phyloP scores from a whole-genome alignment of 2,113 vertebrate species.

The Desmodus rotundus region DNA sequence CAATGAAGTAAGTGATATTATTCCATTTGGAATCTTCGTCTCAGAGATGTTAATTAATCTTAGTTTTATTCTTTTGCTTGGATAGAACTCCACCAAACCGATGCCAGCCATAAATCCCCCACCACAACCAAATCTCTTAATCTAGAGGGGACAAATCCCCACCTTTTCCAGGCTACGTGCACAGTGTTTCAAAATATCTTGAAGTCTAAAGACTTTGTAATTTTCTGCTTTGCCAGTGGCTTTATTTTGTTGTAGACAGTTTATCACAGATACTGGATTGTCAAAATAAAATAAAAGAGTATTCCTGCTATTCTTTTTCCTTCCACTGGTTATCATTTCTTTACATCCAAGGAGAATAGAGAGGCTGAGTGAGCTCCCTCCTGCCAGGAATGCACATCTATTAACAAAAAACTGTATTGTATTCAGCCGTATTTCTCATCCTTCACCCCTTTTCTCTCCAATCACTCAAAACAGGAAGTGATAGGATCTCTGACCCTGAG shows the following conservation, averaged over 20 bases:
- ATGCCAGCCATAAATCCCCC: neutral
- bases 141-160: neutral
- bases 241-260: neutral
- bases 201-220: neutral
- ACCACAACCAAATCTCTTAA: neutral
- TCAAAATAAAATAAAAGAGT: neutral
- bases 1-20: neutral
- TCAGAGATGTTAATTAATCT: neutral
- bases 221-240: neutral
- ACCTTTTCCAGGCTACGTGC: neutral
- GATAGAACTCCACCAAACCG: neutral
- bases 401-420: neutral
- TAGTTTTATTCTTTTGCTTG: neutral
- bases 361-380: neutral
- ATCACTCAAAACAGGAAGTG: neutral
- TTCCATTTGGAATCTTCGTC: neutral
- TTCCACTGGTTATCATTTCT: neutral
- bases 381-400: neutral
- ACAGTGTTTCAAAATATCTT: neutral
- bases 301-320: neutral
- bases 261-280: neutral
- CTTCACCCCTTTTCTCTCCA: neutral
- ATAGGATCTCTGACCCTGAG: neutral
- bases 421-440: neutral
- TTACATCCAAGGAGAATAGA: neutral